Evolutionary conservation across 2,797 vertebrate species (phyloP).

Genomic region (Poeciliopsis gracilis): DNA sequence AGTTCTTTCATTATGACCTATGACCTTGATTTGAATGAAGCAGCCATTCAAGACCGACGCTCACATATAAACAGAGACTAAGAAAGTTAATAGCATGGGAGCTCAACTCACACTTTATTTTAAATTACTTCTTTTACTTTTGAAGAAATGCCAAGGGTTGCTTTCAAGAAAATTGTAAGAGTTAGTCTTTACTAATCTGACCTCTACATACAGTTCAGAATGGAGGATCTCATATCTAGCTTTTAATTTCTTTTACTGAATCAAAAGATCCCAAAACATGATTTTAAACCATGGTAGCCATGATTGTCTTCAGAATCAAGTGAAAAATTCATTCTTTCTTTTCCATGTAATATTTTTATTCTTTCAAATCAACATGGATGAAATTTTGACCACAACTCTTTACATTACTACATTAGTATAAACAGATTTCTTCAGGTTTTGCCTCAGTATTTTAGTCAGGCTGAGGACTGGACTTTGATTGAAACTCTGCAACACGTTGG

Average conservation of each 20-base stretch:
- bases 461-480: not conserved
- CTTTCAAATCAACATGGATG: not conserved
- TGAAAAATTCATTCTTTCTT: not conserved
- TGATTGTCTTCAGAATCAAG: not conserved
- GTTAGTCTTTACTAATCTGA: not conserved
- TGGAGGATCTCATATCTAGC: not conserved
- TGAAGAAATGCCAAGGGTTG: not conserved
- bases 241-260: not conserved
- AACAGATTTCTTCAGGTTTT: not conserved
- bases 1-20: conserved; percentile 54
- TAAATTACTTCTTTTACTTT: conserved; percentile 2
- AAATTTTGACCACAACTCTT: not conserved
- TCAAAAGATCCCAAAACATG: not conserved
- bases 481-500: not conserved
- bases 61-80: conserved; percentile 34
- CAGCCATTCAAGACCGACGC: conserved; percentile 48
- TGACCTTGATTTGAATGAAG: conserved; percentile 61
- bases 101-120: conserved; percentile 16
- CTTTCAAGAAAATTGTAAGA: not conserved
- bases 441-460: not conserved
- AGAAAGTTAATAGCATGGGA: conserved; percentile 30
- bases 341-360: not conserved
- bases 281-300: not conserved
- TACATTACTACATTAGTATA: not conserved
- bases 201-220: not conserved